Base-by-base conservation (phyloP, 2,113 vertebrate genomes). In the Tetrax tetrax region DNA sequence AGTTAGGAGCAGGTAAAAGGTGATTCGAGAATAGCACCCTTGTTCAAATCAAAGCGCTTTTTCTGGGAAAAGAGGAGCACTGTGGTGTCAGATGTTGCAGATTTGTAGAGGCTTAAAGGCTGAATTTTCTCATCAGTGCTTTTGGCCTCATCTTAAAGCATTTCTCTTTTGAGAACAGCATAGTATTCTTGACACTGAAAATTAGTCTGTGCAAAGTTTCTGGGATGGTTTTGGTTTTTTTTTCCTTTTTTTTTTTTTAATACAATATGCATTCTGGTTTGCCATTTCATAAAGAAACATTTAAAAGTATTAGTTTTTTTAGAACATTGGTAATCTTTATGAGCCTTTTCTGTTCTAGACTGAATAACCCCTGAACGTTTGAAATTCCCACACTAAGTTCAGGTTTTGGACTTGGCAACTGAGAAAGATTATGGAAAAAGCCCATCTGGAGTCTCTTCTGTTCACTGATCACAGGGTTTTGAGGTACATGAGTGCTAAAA, bases 261-360 rank as follows among this genome's bases (percentile, higher is more conserved):
- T 47, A 9, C 0, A 0, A 8, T 51, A 16, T n/a, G 10, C 17
- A 38, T 2, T 51, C 37, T 47, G 3, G 12, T 76, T 92, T 90
- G 15, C 12, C 5, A 12, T 85, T 92, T 90, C 4, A 23, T 79
- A 31, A 64, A 17, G 16, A 70, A 84, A 20, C 10, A 29, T 12
- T 50, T 45, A 37, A 68, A 12, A 57, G 28, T 69, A 48, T 37
- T 80, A 5, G 2, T 70, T 57, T 33, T 31, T 79, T 90, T 82
- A 6, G 25, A 51, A 12, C 20, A 11, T 14, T 78, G 57, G 20
- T 82, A 35, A 15, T 64, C 82, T 87, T 71, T 87, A 1, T 75
- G 37, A 50, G 23, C 10, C 18, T 89, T 90, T 89, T 90, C 54
- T 23, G 4, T 41, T 89, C 51, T 35, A 72, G 25, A 18, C 33